phyloP scores from a whole-genome alignment of 2,888 invertebrate species.

The Cybosia mesomella region DNA sequence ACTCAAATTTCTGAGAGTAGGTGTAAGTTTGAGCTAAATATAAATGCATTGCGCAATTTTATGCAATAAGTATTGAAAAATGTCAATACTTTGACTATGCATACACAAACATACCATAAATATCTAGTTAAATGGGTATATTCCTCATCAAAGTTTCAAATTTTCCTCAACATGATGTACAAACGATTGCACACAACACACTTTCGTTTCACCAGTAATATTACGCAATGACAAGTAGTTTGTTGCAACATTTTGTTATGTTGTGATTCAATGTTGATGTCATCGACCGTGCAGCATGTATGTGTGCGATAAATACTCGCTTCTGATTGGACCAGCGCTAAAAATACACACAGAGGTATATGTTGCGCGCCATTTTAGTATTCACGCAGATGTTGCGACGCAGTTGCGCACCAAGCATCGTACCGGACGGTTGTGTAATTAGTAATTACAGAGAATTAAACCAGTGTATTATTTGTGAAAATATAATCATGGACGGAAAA shows the following conservation, averaged over 20 bases:
- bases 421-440: constrained; percentile 34
- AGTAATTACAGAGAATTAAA: background rate
- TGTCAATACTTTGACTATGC: background rate
- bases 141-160: background rate
- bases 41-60: background rate
- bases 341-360: constrained; percentile 23
- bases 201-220: constrained; percentile 32
- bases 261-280: constrained; percentile 32
- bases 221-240: constrained; percentile 43
- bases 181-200: constrained; percentile 7
- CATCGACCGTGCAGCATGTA: constrained; percentile 31
- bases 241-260: constrained; percentile 39
- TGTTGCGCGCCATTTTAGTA: constrained; percentile 45
- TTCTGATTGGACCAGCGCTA: constrained; percentile 35
- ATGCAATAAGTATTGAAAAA: constrained; percentile 9
- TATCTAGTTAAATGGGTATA: background rate
- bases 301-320: constrained; percentile 34
- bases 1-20: background rate
- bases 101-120: no score
- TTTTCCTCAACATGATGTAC: background rate
- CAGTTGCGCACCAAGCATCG: constrained; percentile 46
- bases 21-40: background rate
- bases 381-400: constrained; percentile 43
- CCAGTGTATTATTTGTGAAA: constrained; percentile 6
- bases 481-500: constrained; percentile 39